phyloP scores from a whole-genome alignment of 1,140 invertebrate species.

The Drosophila nasuta region DNA sequence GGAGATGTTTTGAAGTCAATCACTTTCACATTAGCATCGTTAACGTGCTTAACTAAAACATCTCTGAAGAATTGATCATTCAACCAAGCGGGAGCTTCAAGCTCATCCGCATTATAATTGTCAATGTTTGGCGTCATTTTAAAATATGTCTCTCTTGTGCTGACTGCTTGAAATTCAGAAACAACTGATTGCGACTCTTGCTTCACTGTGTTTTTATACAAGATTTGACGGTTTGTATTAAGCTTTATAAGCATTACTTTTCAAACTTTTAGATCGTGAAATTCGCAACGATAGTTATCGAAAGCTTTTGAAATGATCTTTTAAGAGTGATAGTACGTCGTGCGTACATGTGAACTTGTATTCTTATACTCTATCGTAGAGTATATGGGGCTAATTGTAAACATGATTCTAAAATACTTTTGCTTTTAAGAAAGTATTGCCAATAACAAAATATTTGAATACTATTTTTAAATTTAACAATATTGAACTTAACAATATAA shows the following conservation, averaged over 20 bases:
- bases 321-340: background rate
- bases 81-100: constrained; percentile 61
- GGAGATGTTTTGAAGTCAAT: constrained; percentile 47
- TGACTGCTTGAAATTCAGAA: background rate
- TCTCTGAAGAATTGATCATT: constrained; percentile 52
- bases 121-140: constrained; percentile 8
- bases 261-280: background rate
- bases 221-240: background rate
- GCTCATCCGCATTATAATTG: background rate
- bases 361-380: background rate
- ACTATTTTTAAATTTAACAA: no score
- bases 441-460: no score
- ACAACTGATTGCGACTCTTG: background rate
- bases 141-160: background rate
- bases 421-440: no score
- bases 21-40: constrained; percentile 31
- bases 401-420: no score
- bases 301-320: background rate
- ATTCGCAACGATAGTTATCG: background rate
- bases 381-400: no score
- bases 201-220: background rate
- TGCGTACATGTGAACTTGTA: background rate
- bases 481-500: no score
- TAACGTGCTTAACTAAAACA: constrained; percentile 42
- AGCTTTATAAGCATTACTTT: background rate